These are phyloP conservation scores for Gadopsis marmoratus DNA, from an alignment of 2,797 vertebrate genomes.

Conservation along the genomic window DNA sequence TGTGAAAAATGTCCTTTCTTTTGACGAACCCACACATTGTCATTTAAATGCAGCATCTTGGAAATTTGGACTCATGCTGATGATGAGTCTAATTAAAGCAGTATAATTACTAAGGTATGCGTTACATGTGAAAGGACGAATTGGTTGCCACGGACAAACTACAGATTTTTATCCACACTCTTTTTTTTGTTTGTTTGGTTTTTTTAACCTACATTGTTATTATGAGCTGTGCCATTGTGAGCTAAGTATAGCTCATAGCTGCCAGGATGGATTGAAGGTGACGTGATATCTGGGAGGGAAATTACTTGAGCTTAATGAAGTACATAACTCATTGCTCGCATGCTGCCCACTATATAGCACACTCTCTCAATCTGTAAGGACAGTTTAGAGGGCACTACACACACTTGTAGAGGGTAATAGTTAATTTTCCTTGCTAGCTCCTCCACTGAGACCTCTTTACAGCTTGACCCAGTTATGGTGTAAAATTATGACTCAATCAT, in stretches of 20 bases:
- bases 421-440: slow-evolving; percentile 58
- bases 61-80: slow-evolving; percentile 31
- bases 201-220: slow-evolving; percentile 57
- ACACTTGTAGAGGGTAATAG: slow-evolving; percentile 65
- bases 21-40: no score
- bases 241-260: slow-evolving; percentile 74
- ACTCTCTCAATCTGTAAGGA: slow-evolving; percentile 69
- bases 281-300: slow-evolving; percentile 79
- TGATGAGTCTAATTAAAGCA: slow-evolving; percentile 47
- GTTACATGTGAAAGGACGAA: slow-evolving; percentile 30
- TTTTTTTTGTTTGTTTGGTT: no score
- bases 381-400: slow-evolving; percentile 73
- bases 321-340: slow-evolving; percentile 81
- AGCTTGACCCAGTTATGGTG: slow-evolving; percentile 65
- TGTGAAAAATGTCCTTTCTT: no score
- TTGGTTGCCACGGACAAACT: slow-evolving; percentile 28
- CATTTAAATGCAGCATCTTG: slow-evolving; percentile 25
- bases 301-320: slow-evolving; percentile 83
- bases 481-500: slow-evolving; percentile 57
- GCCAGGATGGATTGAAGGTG: slow-evolving; percentile 76
- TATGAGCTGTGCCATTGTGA: slow-evolving; percentile 58
- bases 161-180: neutral
- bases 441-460: slow-evolving; percentile 54
- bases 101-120: slow-evolving; percentile 29
- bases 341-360: slow-evolving; percentile 65